Evolutionary conservation across 2,797 vertebrate genomes (phyloP).

Genomic region (Clarias platycephalus): DNA sequence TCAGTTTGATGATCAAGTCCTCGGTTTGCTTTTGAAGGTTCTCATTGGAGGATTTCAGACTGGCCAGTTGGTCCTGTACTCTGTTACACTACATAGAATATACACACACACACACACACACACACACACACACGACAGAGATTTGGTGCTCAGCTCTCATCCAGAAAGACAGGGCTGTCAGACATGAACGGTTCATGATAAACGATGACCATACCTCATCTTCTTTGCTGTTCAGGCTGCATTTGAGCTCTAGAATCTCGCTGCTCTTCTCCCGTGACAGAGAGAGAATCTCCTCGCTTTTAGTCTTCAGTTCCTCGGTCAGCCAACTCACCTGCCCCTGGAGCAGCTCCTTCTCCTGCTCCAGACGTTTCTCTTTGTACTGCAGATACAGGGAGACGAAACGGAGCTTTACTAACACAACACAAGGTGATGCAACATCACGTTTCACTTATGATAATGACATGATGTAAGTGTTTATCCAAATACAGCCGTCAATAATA

Average conservation of each 20-base stretch:
- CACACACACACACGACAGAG: neutral
- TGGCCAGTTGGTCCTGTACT: slow-evolving; percentile 84
- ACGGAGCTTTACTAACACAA: neutral
- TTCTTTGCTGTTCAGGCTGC: slow-evolving; percentile 87
- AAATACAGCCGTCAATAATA: neutral
- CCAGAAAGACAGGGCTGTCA: neutral
- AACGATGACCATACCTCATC: slow-evolving; percentile 79
- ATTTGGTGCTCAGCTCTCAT: neutral
- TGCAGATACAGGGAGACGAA: slow-evolving; percentile 56
- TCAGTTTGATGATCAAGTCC: slow-evolving; percentile 86
- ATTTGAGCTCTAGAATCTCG: slow-evolving; percentile 91
- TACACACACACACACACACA: neutral
- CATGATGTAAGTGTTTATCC: neutral
- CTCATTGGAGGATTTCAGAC: slow-evolving; percentile 86
- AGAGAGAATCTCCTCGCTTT: slow-evolving; percentile 90
- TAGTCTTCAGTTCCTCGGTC: slow-evolving; percentile 86
- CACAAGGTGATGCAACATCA: neutral
- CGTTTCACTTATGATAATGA: neutral
- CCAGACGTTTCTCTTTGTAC: slow-evolving; percentile 94
- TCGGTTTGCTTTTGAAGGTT: slow-evolving; percentile 89
- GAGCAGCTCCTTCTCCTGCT: slow-evolving; percentile 92
- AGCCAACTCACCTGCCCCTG: slow-evolving; percentile 88
- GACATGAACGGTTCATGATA: neutral
- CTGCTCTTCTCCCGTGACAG: slow-evolving; percentile 89
- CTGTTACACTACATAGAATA: slow-evolving; percentile 76